Conservation (phyloP, 1,140 invertebrate genomes). For the Muscidifurax raptorellus region DNA sequence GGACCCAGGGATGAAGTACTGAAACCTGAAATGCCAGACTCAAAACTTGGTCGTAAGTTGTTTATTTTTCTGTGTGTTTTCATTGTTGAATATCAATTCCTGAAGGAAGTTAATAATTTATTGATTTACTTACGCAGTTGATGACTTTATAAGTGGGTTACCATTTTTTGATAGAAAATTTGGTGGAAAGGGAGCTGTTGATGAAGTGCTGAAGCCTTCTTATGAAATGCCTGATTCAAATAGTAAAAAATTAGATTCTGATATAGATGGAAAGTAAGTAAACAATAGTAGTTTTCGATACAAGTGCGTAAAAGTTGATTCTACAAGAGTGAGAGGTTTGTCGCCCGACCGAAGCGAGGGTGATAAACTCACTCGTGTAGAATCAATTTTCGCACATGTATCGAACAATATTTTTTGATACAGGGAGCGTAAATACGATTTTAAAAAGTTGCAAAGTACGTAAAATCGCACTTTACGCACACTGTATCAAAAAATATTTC, state of each 20-base stretch:
- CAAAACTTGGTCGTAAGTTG: neutral
- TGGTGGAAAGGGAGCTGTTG: slow-evolving; percentile 62
- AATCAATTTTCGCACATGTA: too few species aligned
- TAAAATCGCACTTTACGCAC: too few species aligned
- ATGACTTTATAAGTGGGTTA: slow-evolving; percentile 42
- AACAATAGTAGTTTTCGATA: too few species aligned
- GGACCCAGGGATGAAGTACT: neutral
- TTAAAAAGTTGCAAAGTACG: too few species aligned
- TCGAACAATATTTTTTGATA: too few species aligned
- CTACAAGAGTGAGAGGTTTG: too few species aligned
- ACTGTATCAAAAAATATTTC: too few species aligned
- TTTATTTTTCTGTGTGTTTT: neutral
- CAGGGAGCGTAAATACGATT: too few species aligned
- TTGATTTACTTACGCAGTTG: slow-evolving; percentile 28
- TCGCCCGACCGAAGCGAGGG: too few species aligned
- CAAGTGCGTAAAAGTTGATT: too few species aligned
- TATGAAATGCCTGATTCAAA: slow-evolving; percentile 46
- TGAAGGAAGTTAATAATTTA: neutral
- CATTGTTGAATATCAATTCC: neutral
- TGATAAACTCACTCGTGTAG: too few species aligned
- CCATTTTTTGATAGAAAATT: slow-evolving; percentile 48
- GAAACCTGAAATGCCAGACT: neutral
- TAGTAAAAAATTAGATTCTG: slow-evolving; percentile 68
- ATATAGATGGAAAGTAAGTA: slow-evolving; percentile 76
- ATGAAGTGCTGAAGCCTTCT: slow-evolving; percentile 72